phyloP scores from a whole-genome alignment of 2,888 invertebrate species.

The Pristionchus fissidentatus region DNA sequence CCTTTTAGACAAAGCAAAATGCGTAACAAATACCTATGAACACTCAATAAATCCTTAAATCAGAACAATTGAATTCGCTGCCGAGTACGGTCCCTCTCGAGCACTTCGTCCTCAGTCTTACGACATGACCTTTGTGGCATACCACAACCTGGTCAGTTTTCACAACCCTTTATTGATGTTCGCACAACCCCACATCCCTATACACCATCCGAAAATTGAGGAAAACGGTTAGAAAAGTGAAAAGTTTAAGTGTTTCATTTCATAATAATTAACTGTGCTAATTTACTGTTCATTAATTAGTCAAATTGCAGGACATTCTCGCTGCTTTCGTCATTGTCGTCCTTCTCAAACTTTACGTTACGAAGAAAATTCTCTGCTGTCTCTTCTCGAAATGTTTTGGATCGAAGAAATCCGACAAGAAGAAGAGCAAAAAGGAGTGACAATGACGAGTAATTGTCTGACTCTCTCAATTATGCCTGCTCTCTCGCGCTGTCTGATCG shows the following conservation, averaged over 20 bases:
- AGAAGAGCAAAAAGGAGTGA: conserved; percentile 28
- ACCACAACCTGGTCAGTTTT: background rate
- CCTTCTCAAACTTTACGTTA: background rate
- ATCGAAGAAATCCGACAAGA: conserved; percentile 9
- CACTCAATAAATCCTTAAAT: background rate
- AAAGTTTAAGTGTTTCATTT: background rate
- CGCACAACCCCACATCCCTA: too few relatives aligned
- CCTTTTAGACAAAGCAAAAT: background rate
- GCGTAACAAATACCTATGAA: too few relatives aligned
- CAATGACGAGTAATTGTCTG: background rate
- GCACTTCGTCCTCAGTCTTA: conserved; percentile 14
- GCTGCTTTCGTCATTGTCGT: background rate
- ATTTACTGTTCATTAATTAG: background rate
- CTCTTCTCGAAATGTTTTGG: conserved; percentile 6
- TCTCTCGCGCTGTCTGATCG: background rate
- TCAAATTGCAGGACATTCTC: background rate
- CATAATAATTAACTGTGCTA: background rate
- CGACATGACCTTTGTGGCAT: conserved; percentile 2
- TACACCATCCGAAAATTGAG: too few relatives aligned
- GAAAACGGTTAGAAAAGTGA: too few relatives aligned
- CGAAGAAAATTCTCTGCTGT: background rate
- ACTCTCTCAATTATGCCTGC: background rate
- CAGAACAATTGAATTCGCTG: conserved; percentile 24
- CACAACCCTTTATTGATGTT: background rate
- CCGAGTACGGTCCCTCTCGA: background rate